Conservation (phyloP, 2,888 invertebrate species). For the Apeira syringaria region DNA sequence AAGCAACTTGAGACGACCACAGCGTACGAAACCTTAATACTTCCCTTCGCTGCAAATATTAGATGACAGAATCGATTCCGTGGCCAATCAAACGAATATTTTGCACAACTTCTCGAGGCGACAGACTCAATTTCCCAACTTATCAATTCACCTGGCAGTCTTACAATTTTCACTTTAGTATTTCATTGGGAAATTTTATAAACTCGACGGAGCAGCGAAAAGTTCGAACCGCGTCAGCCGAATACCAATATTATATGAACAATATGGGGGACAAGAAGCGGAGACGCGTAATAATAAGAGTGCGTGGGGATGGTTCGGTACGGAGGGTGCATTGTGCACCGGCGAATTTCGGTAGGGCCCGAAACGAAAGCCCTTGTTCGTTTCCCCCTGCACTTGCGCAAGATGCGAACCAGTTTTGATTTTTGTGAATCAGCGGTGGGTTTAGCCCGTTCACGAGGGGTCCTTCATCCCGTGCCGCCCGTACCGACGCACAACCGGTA, state of each 20-base stretch:
- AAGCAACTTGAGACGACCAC: slow-evolving; percentile 83
- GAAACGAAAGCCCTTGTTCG: slow-evolving; percentile 73
- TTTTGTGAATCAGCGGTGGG: slow-evolving; percentile 69
- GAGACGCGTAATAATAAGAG: slow-evolving; percentile 81
- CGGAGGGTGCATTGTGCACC: slow-evolving; percentile 83
- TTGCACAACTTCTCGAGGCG: slow-evolving; percentile 50
- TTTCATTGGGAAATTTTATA: slow-evolving; percentile 24
- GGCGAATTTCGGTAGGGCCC: slow-evolving; percentile 82
- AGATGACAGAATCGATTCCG: slow-evolving; percentile 73
- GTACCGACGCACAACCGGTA: slow-evolving; percentile 39
- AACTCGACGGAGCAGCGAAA: slow-evolving; percentile 46
- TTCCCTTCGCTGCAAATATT: slow-evolving; percentile 82
- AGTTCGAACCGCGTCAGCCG: slow-evolving; percentile 70
- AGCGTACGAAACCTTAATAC: slow-evolving; percentile 82
- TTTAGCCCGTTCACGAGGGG: slow-evolving; percentile 62
- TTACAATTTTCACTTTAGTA: slow-evolving; percentile 28
- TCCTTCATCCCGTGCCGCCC: slow-evolving; percentile 50
- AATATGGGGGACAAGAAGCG: slow-evolving; percentile 79
- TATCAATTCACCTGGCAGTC: slow-evolving; percentile 26
- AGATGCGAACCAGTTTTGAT: slow-evolving; percentile 82
- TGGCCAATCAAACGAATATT: slow-evolving; percentile 61
- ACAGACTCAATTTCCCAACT: slow-evolving; percentile 29
- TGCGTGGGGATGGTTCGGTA: slow-evolving; percentile 82
- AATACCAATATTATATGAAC: slow-evolving; percentile 78
- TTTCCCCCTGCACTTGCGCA: slow-evolving; percentile 80